Evolutionary conservation across 2,888 invertebrate species (phyloP).

Genomic region (Eilema griseolum): DNA sequence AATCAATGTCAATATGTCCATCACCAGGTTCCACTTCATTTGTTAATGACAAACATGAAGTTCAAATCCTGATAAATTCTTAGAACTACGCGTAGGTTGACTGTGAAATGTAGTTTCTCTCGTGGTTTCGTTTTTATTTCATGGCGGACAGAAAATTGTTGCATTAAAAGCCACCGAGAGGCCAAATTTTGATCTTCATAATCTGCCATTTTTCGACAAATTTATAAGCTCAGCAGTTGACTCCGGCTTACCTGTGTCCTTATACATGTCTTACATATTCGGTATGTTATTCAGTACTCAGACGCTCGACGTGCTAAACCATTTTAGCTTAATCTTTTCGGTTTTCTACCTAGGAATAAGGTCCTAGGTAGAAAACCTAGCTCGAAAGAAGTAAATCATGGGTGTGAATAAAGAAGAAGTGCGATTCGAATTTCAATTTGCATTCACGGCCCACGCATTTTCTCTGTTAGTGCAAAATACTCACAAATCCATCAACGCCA

Average conservation of each 20-base stretch:
- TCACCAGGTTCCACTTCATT: neutral
- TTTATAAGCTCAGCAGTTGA: neutral
- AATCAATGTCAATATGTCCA: neutral
- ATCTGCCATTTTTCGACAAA: neutral
- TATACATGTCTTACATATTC: neutral
- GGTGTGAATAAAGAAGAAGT: neutral
- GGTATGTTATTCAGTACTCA: neutral
- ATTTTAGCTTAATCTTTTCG: neutral
- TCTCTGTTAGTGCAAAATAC: conserved; percentile 6
- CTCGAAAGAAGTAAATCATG: neutral
- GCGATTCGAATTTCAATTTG: neutral
- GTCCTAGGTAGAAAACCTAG: too few relatives aligned
- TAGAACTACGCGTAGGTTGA: conserved; percentile 2
- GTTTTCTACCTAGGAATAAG: too few relatives aligned
- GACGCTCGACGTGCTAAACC: neutral
- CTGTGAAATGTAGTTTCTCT: neutral
- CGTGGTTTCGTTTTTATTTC: neutral
- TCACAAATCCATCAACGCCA: conserved; percentile 7
- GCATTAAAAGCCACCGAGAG: too few relatives aligned
- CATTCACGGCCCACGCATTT: conserved; percentile 1
- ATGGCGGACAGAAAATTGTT: neutral
- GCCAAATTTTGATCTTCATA: neutral
- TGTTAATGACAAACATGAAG: neutral
- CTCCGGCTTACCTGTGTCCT: neutral
- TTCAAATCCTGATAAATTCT: conserved; percentile 1